These are phyloP conservation scores for Parotia lawesii DNA, from an alignment of 2,113 vertebrate genomes.

Conservation along the genomic window DNA sequence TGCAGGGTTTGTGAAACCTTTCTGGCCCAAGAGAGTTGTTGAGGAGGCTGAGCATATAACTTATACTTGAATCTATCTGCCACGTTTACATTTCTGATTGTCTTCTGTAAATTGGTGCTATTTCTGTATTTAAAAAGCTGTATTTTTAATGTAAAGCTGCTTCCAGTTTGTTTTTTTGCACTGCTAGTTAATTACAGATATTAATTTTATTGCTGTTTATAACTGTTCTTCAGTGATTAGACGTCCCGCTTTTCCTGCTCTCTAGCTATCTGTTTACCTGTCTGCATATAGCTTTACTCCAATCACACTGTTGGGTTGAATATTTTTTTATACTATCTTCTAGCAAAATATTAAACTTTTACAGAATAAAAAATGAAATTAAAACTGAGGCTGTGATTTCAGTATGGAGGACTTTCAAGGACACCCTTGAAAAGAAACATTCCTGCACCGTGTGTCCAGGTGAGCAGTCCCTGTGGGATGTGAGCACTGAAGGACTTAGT, in stretches of 20 bases:
- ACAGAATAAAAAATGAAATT: conserved; percentile 52
- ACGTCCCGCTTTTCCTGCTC: conserved; percentile 30
- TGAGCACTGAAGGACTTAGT: background rate
- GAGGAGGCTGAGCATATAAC: conserved; percentile 50
- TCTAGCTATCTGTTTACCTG: conserved; percentile 36
- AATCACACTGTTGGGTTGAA: conserved; percentile 35
- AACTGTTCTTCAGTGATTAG: conserved; percentile 39
- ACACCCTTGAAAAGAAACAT: background rate
- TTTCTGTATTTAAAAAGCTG: conserved; percentile 74
- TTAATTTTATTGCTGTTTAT: conserved; percentile 70
- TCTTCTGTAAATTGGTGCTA: conserved; percentile 79
- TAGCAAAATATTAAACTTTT: conserved; percentile 66
- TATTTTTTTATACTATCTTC: conserved; percentile 51
- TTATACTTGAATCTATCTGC: conserved; percentile 83
- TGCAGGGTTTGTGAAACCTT: conserved; percentile 66
- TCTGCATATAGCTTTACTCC: conserved; percentile 43
- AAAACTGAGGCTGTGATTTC: background rate
- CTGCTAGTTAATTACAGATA: conserved; percentile 75
- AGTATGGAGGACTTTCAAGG: background rate
- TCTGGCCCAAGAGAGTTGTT: conserved; percentile 62
- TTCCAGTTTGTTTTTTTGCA: conserved; percentile 76
- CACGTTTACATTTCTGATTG: conserved; percentile 78
- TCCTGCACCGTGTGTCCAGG: accelerated
- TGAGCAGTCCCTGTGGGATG: background rate
- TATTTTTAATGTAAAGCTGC: conserved; percentile 76